Evolutionary conservation across 2,113 vertebrate species (phyloP).

Genomic region (Pseudopodoces humilis): DNA sequence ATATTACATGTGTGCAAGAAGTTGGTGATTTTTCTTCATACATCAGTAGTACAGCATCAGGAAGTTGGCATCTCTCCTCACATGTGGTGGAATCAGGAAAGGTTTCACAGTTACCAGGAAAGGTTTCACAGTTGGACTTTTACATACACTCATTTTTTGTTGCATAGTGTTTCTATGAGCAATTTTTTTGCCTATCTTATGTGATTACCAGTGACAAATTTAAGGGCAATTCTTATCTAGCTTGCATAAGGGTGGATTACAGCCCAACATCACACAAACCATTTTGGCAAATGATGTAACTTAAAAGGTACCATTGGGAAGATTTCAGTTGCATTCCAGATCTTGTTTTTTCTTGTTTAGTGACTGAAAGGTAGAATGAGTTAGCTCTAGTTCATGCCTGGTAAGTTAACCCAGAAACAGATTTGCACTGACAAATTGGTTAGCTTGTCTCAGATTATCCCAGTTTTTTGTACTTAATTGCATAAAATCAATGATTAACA

Average conservation of each 20-base stretch:
- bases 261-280: neutral
- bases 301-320: neutral
- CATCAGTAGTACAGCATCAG: neutral
- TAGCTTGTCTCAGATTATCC: neutral
- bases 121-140: neutral
- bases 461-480: neutral
- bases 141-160: neutral
- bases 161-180: neutral
- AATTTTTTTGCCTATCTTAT: neutral
- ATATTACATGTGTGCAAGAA: accelerated
- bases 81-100: neutral
- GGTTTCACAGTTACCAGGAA: neutral
- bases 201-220: neutral
- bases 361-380: neutral
- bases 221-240: neutral
- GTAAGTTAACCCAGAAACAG: neutral
- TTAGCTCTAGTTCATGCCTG: neutral
- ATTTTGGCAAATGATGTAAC: neutral
- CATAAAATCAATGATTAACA: neutral
- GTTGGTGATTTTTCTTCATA: neutral
- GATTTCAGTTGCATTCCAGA: neutral
- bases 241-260: neutral
- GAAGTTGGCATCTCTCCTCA: neutral
- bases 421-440: neutral
- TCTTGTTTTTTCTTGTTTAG: neutral